These are phyloP conservation scores for Acleris holmiana DNA, from an alignment of 2,888 invertebrate species.

Conservation along the genomic window DNA sequence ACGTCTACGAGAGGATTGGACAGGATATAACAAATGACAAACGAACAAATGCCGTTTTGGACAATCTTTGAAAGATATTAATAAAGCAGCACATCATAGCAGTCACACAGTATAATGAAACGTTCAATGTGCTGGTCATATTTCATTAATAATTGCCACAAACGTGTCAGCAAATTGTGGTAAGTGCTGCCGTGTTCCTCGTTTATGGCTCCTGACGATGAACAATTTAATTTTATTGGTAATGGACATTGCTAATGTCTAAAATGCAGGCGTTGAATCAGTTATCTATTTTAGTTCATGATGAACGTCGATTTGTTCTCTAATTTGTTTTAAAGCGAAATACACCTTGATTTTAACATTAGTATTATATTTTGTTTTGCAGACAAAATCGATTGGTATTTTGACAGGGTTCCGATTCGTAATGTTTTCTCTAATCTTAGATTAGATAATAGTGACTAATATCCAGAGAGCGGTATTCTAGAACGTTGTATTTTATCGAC, in stretches of 20 bases:
- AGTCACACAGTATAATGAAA: neutral
- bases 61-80: too few relatives aligned
- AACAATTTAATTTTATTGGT: neutral
- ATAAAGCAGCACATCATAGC: too few relatives aligned
- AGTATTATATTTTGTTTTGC: too few relatives aligned
- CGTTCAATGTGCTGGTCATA: neutral
- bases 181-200: conserved; percentile 1
- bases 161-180: conserved; percentile 7
- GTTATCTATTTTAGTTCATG: neutral
- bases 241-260: conserved; percentile 10
- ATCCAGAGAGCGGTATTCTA: too few relatives aligned
- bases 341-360: too few relatives aligned
- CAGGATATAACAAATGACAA: neutral
- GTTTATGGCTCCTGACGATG: conserved; percentile 5
- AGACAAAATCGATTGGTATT: too few relatives aligned
- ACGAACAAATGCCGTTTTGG: too few relatives aligned
- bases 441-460: too few relatives aligned
- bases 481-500: too few relatives aligned
- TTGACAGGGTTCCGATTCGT: too few relatives aligned
- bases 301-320: neutral
- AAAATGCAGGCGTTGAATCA: neutral
- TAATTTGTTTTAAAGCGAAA: too few relatives aligned
- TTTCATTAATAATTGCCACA: conserved; percentile 4
- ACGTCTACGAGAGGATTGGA: neutral
- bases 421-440: too few relatives aligned